These are phyloP conservation scores for Clarias platycephalus DNA, from an alignment of 2,797 vertebrate genomes.

Conservation along the genomic window DNA sequence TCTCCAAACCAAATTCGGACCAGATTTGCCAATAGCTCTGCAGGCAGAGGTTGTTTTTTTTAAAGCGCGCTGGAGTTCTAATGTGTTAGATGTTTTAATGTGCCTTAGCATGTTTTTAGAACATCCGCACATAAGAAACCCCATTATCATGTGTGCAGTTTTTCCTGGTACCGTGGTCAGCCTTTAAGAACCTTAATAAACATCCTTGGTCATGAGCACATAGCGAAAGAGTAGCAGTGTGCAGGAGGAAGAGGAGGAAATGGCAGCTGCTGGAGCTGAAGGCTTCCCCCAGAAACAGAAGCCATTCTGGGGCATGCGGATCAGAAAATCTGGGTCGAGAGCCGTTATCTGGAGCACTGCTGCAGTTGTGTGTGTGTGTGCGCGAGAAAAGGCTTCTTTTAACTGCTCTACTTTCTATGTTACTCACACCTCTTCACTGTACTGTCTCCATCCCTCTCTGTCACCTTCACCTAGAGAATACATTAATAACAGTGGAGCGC, in stretches of 20 bases:
- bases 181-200: constrained; percentile 15
- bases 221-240: neutral
- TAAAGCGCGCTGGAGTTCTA: constrained; percentile 13
- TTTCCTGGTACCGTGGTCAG: constrained; percentile 21
- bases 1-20: constrained; percentile 42
- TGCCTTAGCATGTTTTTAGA: constrained; percentile 27
- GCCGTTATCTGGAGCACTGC: constrained; percentile 57
- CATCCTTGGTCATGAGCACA: constrained; percentile 10
- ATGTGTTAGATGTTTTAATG: constrained; percentile 19
- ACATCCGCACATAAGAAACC: constrained; percentile 7
- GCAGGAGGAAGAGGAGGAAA: constrained; percentile 4
- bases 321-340: constrained; percentile 73
- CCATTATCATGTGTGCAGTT: constrained; percentile 21
- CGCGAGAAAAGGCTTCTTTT: constrained; percentile 66
- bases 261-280: constrained; percentile 56
- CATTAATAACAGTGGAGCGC: constrained; percentile 69
- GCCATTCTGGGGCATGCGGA: constrained; percentile 61
- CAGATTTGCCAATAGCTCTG: constrained; percentile 40
- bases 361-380: constrained; percentile 60
- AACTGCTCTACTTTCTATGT: constrained; percentile 75
- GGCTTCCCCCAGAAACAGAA: constrained; percentile 55
- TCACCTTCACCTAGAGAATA: constrained; percentile 70
- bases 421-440: constrained; percentile 59
- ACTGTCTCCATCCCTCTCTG: constrained; percentile 71
- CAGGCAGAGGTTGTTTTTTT: constrained; percentile 30